Percentiles rank a stretch among this genome's conserved stretches.
Evolutionary conservation across 2,113 vertebrate genomes (phyloP).

Genomic region (Bubo scandiacus): DNA sequence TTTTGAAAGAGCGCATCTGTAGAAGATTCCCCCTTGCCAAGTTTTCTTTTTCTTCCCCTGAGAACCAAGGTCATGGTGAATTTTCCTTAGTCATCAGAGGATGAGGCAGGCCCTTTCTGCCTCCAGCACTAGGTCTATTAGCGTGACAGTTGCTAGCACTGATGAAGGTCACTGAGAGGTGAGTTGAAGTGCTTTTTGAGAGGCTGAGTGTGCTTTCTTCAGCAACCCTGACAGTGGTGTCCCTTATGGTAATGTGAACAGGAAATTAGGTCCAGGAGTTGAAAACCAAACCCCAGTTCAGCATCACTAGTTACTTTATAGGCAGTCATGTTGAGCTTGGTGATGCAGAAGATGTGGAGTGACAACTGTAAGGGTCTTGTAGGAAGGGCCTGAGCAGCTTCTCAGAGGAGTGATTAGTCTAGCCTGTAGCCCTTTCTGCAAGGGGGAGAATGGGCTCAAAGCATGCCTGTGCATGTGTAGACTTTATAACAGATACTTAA

Average conservation of each 20-base stretch:
- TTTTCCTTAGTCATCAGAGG: not conserved
- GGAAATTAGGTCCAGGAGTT: not conserved
- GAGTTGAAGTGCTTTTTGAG: not conserved
- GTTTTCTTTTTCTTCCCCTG: not conserved
- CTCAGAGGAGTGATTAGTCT: not conserved
- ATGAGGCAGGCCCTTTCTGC: not conserved
- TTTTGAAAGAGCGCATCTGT: not conserved
- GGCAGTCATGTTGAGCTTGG: not conserved
- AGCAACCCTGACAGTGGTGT: not conserved
- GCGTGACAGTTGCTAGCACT: rapidly evolving
- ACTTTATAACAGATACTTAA: not conserved
- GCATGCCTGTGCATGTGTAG: rapidly evolving
- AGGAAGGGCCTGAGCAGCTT: not conserved
- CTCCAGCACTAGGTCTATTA: not conserved
- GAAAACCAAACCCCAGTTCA: not conserved
- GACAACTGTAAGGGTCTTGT: not conserved
- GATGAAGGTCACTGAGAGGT: not conserved
- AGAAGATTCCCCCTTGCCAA: not conserved
- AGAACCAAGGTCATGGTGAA: not conserved
- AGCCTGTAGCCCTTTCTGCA: not conserved
- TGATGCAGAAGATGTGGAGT: not conserved
- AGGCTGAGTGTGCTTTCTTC: not conserved
- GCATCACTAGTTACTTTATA: not conserved
- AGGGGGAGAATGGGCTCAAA: not conserved
- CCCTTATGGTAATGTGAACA: not conserved